phyloP scores from a whole-genome alignment of 2,113 vertebrate species.

The Eulemur macaco region DNA sequence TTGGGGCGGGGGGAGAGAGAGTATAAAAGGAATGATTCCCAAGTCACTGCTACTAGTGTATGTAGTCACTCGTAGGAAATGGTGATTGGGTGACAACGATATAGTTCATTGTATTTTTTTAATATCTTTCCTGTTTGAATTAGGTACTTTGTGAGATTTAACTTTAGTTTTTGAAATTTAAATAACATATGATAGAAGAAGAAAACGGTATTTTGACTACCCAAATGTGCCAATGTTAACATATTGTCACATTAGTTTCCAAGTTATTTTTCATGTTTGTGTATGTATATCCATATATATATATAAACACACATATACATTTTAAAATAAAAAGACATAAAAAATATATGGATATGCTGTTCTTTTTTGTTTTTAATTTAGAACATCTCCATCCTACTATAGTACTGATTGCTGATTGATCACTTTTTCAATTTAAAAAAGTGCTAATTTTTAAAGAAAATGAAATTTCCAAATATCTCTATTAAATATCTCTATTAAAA shows the following conservation, averaged over 20 bases:
- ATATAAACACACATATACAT: background rate
- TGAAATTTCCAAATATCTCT: background rate
- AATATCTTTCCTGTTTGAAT: background rate
- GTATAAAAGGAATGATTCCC: background rate
- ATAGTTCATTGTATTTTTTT: background rate
- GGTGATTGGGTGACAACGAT: background rate
- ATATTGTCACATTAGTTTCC: background rate
- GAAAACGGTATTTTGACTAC: background rate
- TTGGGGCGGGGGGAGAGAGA: too few species aligned
- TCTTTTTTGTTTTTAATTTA: background rate
- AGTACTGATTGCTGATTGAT: background rate
- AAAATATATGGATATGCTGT: background rate
- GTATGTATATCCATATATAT: background rate
- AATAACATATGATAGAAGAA: background rate
- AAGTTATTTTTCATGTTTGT: background rate
- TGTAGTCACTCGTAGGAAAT: background rate
- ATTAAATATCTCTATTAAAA: background rate
- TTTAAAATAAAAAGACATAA: background rate
- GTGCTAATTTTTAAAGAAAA: background rate
- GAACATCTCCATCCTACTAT: background rate
- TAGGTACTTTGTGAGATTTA: background rate
- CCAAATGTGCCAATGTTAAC: background rate
- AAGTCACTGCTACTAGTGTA: background rate
- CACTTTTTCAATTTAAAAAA: background rate
- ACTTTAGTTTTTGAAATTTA: background rate